Evolutionary conservation across 2,888 invertebrate species (phyloP).

Genomic region (Cephus pulcher): DNA sequence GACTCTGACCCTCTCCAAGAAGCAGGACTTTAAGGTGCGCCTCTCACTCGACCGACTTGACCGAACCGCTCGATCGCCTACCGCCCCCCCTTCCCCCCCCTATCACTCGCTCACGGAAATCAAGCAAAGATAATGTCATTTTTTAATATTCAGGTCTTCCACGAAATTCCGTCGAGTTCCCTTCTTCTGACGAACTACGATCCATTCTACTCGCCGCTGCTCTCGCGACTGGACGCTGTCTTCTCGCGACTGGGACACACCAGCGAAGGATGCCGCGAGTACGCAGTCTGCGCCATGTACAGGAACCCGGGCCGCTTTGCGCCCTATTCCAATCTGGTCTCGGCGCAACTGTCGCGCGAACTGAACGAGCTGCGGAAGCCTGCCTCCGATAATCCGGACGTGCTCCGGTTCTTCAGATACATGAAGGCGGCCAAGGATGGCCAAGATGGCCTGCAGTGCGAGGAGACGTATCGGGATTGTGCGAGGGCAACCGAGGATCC

Average conservation of each 20-base stretch:
- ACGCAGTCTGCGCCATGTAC: conserved; percentile 89
- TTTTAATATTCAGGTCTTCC: conserved; percentile 73
- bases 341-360: conserved; percentile 89
- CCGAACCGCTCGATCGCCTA: not conserved
- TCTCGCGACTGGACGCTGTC: conserved; percentile 86
- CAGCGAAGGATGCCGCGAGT: conserved; percentile 80
- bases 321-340: conserved; percentile 89
- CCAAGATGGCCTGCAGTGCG: conserved; percentile 83
- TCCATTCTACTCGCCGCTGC: conserved; percentile 88
- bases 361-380: conserved; percentile 87
- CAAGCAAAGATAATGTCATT: not conserved
- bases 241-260: conserved; percentile 78
- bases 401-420: conserved; percentile 88
- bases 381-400: conserved; percentile 87
- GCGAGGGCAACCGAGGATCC: conserved; percentile 73
- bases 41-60: too few species aligned
- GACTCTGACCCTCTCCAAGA: conserved; percentile 59
- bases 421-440: conserved; percentile 92
- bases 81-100: not conserved
- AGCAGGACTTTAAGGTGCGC: conserved; percentile 78
- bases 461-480: conserved; percentile 76
- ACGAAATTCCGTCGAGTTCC: conserved; percentile 86
- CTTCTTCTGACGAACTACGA: conserved; percentile 87
- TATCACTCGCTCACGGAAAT: not conserved
- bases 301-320: conserved; percentile 89